Base-by-base conservation (phyloP, 2,888 invertebrate species). In the Gymnoscelis rufifasciata region DNA sequence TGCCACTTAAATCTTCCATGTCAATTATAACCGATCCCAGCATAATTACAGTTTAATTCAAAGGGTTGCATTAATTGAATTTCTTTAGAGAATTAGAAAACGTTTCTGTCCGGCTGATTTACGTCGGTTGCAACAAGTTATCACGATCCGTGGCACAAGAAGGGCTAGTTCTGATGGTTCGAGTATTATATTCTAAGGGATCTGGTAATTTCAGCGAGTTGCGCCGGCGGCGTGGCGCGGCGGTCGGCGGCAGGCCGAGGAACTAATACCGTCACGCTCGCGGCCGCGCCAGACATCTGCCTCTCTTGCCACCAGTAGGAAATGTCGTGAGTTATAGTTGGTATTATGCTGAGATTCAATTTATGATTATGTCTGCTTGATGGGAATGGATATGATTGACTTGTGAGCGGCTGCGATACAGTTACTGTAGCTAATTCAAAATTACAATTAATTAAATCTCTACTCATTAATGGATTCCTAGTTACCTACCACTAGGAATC, bases 231-330 rank as follows among this genome's bases (percentile, higher is more conserved):
- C 46, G 12, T 55, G 63, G 62, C 66, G 59, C 56, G 57, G 60
- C 63, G 51, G 43, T 66, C 64, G 62, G 70, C 67, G 71, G 77
- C 70, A 53, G 52, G 52, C 56, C 56, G 56, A 57, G 64, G 69
- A 68, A 70, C 72, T 74, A 77, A 77, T 74, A 65, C 57, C 64
- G 72, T 73, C 74, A 76, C 71, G 75, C 65, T 51, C 40, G 44
- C 55, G 52, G 57, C 56, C 51, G 52, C 45, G 58, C 56, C 51
- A 11, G 43, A 47, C 47, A 57, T 54, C 56, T 29, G 53, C 54
- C 53, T 56, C 51, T 55, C 37, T 38, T 7, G 52, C 3, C 19
- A 19, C 19, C 19, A 35, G 47, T 51, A 47, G 51, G 51, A 51
- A 51, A 42, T 28, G 27, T 52, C 52, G 48, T 52, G 52, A 52